Base-by-base conservation (phyloP, 2,888 invertebrate species). In the Synergus umbraculus region DNA sequence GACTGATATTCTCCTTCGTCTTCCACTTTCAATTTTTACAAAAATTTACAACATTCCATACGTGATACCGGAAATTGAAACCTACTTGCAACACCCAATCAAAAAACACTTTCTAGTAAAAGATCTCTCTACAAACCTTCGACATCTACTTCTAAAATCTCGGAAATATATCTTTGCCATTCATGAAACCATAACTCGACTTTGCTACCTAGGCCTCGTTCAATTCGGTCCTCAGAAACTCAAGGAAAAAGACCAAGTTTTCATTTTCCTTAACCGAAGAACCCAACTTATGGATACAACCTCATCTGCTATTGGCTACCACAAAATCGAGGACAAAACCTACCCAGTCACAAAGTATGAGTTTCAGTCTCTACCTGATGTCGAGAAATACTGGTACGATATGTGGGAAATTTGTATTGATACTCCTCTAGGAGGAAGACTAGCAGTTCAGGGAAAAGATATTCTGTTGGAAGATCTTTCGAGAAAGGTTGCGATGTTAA, bases 11-110 rank as follows among this genome's bases (percentile, higher is more conserved):
- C 91, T 96, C 8, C 92, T 96, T 5, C 93, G 95, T 0, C 92
- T 97, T 86, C 97, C 97, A 0, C 89, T 97, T 0, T 95, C 94
- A 0, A 87, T 96, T n/a, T 95, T 96, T 84, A 93, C 95, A 12
- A 95, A 95, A 88, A 88, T 96, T 13, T 93, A 95, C 83, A 95
- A 94, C 82, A 91, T 96, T 22, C 92, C 93, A 5, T 94, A 93
- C 84, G 88, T 93, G 54, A 93, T 95, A 13, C 93, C 94, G 0
- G 94, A 94, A 10, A 87, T 97, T 8, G 90, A 93, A 0, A 92
- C 93, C 1, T 94, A 94, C 82, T 87, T 96, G 37, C 92, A 93
- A 37, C 95, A 97, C 91, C 96, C 96, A 0, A 92, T 96, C 12
- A 94, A 94, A 80, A 93, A 94, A 82, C 94, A 95, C 88, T 94